These are phyloP conservation scores for Drosophila mettleri DNA, from an alignment of 2,888 invertebrate genomes.

Conservation along the genomic window DNA sequence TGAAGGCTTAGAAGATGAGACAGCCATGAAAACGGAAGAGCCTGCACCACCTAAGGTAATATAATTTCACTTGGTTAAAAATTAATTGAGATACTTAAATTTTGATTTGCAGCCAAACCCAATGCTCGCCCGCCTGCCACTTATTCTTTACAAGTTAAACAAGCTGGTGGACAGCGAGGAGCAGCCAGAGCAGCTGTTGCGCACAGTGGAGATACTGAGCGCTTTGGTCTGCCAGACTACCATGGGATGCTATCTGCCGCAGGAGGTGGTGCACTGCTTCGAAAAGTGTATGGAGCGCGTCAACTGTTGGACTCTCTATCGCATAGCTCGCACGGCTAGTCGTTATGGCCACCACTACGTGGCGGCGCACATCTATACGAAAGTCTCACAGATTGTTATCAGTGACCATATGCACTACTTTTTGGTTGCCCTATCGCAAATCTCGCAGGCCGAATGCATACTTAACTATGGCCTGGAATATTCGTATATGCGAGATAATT, in stretches of 20 bases:
- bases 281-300: conserved; percentile 86
- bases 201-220: conserved; percentile 90
- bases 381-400: conserved; percentile 89
- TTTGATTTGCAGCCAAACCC: conserved; percentile 67
- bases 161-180: conserved; percentile 75
- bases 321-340: conserved; percentile 94
- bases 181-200: conserved; percentile 82
- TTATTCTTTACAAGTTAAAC: conserved; percentile 82
- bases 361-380: conserved; percentile 88
- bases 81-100: no score
- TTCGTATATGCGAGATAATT: conserved; percentile 83
- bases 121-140: conserved; percentile 78
- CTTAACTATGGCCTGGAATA: conserved; percentile 86
- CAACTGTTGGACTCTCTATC: conserved; percentile 94
- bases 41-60: conserved; percentile 45
- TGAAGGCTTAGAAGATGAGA: conserved; percentile 43
- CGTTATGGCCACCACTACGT: conserved; percentile 92
- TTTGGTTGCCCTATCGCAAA: conserved; percentile 91
- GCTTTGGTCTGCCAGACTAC: conserved; percentile 93
- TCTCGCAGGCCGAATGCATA: conserved; percentile 90
- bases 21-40: conserved; percentile 76
- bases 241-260: conserved; percentile 89
- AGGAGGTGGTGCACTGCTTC: conserved; percentile 87
- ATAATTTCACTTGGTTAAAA: background rate
- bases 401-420: conserved; percentile 96